Percentiles rank a stretch among this genome's conserved stretches.
These are phyloP conservation scores for Girardinus metallicus DNA, from an alignment of 2,797 vertebrate genomes.

Conservation along the genomic window DNA sequence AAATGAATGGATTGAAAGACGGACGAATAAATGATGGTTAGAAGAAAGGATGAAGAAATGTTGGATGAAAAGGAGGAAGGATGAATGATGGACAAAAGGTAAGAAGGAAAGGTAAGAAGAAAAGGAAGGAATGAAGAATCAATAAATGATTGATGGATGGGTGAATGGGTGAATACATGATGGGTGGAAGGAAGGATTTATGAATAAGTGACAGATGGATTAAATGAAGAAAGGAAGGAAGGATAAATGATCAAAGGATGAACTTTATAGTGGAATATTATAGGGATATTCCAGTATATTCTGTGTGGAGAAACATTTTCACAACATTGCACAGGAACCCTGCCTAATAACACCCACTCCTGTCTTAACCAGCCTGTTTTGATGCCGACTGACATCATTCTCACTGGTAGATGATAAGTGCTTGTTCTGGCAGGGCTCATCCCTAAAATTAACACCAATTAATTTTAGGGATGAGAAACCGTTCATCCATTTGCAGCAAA, in stretches of 20 bases:
- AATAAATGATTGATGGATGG: not conserved
- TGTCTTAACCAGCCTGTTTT: not conserved
- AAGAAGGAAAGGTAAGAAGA: not conserved
- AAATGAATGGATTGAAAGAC: not conserved
- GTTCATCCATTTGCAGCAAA: conserved; percentile 36
- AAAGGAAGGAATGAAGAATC: too few species aligned
- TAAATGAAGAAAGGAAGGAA: not conserved
- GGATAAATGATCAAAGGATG: not conserved
- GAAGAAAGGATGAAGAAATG: not conserved
- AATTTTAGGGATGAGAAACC: conserved; percentile 36
- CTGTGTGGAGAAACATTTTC: not conserved
- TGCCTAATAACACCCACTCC: not conserved
- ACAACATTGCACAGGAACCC: not conserved
- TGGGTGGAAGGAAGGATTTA: not conserved
- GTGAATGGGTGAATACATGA: not conserved
- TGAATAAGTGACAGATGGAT: not conserved
- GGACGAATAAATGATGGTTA: not conserved
- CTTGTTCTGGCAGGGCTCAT: conserved; percentile 20
- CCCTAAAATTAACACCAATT: conserved; percentile 53
- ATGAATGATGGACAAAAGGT: not conserved
- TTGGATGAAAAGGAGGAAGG: not conserved
- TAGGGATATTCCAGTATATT: not conserved
- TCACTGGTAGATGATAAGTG: not conserved
- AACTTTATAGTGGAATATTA: not conserved
- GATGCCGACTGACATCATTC: not conserved